Conservation (phyloP, 2,888 invertebrate species). For the Tanytarsus gracilentus region DNA sequence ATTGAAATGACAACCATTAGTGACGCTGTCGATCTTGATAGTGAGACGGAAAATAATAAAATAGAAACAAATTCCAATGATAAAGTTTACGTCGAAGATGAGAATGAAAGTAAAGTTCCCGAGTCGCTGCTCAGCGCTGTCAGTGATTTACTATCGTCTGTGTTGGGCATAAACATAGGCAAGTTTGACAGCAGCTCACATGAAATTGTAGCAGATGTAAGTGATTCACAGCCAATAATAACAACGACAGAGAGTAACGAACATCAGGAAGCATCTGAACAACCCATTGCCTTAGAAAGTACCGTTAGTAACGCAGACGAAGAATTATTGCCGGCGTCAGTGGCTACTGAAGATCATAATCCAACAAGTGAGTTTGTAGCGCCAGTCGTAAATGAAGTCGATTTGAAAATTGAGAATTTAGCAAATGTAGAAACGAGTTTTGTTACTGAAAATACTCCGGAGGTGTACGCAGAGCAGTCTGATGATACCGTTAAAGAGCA, state of each 20-base stretch:
- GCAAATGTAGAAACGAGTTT: not conserved
- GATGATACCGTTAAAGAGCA: not conserved
- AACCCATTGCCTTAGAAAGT: not conserved
- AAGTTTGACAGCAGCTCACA: not conserved
- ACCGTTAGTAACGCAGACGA: not conserved
- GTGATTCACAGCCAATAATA: not conserved
- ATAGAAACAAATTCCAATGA: not conserved
- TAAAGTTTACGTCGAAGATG: not conserved
- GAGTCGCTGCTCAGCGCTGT: slow-evolving; percentile 12
- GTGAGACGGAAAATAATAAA: not conserved
- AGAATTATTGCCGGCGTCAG: not conserved
- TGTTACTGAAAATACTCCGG: slow-evolving; percentile 10
- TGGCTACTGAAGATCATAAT: not conserved
- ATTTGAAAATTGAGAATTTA: slow-evolving; percentile 22
- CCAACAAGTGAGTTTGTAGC: not conserved
- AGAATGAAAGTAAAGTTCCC: not conserved
- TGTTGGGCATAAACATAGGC: slow-evolving; percentile 1
- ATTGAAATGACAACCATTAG: not conserved
- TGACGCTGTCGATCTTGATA: slow-evolving; percentile 7
- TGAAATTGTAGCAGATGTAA: not conserved
- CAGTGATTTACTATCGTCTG: slow-evolving; percentile 14
- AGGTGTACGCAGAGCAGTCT: slow-evolving; percentile 5
- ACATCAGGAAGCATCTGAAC: not conserved
- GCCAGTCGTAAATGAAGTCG: slow-evolving; percentile 5
- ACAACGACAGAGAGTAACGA: not conserved